A percentile compares a stretch with the other conserved stretches of the same genome.
Evolutionary conservation across 1,140 invertebrate genomes (phyloP).

Genomic region (Nymphalis io): DNA sequence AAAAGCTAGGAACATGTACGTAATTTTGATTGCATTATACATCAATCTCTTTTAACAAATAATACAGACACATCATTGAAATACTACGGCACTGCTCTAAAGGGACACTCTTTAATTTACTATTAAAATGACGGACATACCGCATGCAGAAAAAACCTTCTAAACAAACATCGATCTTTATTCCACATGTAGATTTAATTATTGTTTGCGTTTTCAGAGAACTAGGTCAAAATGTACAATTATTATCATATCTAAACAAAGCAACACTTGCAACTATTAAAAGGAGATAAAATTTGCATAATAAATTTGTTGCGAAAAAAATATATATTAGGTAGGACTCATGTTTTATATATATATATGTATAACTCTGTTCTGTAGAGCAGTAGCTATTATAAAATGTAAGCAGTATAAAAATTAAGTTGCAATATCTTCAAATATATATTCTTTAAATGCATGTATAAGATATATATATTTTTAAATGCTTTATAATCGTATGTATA

Average conservation of each 20-base stretch:
- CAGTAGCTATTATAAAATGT: slow-evolving; percentile 20
- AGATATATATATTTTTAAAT: too few relatives aligned
- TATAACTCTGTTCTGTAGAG: slow-evolving; percentile 7
- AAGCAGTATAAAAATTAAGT: slow-evolving; percentile 39
- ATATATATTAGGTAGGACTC: neutral
- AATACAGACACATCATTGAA: slow-evolving; percentile 35
- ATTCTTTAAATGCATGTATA: slow-evolving; percentile 39
- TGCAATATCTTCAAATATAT: slow-evolving; percentile 41
- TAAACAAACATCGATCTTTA: slow-evolving; percentile 1
- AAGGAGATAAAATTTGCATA: too few relatives aligned
- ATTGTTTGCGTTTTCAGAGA: neutral
- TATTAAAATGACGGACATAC: slow-evolving; percentile 7
- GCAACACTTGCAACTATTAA: too few relatives aligned
- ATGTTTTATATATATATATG: neutral
- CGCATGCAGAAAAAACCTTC: slow-evolving; percentile 5
- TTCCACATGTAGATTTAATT: slow-evolving; percentile 6
- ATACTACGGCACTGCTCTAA: slow-evolving; percentile 40
- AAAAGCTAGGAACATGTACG: slow-evolving; percentile 69
- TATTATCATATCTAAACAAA: neutral
- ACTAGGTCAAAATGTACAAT: neutral
- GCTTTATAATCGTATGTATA: slow-evolving; percentile 34
- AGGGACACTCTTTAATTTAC: slow-evolving; percentile 24
- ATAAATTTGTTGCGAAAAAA: too few relatives aligned
- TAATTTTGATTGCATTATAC: slow-evolving; percentile 36
- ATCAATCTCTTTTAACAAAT: slow-evolving; percentile 40